Percentiles rank a stretch among this genome's conserved stretches.
Conservation (phyloP, 2,888 invertebrate genomes). For the Selenia dentaria region DNA sequence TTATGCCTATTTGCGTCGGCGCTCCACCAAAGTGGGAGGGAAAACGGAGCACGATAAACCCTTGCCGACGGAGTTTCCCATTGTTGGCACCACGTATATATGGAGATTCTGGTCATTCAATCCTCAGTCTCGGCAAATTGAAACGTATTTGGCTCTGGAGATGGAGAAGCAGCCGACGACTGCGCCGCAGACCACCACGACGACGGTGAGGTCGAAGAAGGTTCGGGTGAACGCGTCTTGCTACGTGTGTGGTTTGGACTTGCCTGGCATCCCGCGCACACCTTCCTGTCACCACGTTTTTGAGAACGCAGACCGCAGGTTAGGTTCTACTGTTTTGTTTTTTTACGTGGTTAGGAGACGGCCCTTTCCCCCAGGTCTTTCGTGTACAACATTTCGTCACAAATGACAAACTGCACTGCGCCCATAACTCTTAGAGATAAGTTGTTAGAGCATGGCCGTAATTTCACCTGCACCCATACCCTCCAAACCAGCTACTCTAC, state of each 20-base stretch:
- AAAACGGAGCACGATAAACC: background rate
- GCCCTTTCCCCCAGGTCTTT: too few relatives aligned
- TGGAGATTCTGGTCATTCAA: conserved; percentile 1
- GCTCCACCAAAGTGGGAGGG: background rate
- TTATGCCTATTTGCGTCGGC: background rate
- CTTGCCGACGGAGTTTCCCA: background rate
- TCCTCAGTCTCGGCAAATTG: background rate
- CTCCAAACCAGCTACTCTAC: too few relatives aligned
- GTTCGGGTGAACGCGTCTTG: conserved; percentile 20
- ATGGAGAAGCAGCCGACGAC: conserved; percentile 1
- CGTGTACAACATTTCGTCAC: too few relatives aligned
- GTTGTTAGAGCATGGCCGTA: too few relatives aligned
- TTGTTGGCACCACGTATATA: conserved; percentile 1
- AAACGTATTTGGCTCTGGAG: conserved; percentile 2
- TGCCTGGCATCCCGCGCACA: conserved; percentile 14
- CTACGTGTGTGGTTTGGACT: conserved; percentile 26
- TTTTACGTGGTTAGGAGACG: too few relatives aligned
- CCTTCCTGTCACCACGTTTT: conserved; percentile 32
- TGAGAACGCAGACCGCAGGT: background rate
- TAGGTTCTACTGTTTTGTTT: background rate
- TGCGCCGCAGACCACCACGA: background rate
- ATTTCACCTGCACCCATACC: too few relatives aligned
- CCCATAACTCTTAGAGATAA: too few relatives aligned
- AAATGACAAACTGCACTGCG: too few relatives aligned
- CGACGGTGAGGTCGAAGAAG: too few relatives aligned